Percentiles rank a stretch among this genome's conserved stretches.
These are phyloP conservation scores for Bombycilla garrulus DNA, from an alignment of 2,113 vertebrate species.

Conservation along the genomic window DNA sequence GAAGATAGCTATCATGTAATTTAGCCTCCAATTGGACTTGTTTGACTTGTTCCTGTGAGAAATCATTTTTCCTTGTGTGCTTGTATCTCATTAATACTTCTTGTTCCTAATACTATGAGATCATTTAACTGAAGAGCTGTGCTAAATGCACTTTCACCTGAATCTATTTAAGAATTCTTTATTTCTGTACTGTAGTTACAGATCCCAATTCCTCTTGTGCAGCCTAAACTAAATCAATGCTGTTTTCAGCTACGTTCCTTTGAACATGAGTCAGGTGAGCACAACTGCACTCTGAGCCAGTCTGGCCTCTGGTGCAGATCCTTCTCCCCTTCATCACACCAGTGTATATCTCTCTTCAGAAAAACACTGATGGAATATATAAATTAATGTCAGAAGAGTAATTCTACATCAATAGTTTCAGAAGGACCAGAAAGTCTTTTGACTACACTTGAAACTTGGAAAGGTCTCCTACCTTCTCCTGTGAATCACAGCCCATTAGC, in stretches of 20 bases:
- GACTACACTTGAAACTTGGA: background rate
- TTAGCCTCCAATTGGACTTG: constrained; percentile 18
- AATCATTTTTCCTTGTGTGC: background rate
- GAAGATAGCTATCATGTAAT: constrained; percentile 12
- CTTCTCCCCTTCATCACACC: background rate
- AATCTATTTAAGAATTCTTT: background rate
- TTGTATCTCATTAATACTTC: constrained; percentile 5
- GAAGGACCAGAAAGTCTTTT: background rate
- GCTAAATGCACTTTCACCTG: background rate
- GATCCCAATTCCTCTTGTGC: background rate
- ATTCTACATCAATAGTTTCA: background rate
- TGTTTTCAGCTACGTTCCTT: background rate
- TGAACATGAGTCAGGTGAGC: background rate
- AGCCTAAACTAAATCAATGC: background rate
- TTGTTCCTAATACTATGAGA: background rate
- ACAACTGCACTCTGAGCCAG: background rate
- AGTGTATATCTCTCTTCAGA: background rate
- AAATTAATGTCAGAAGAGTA: background rate
- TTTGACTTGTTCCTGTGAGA: constrained; percentile 27
- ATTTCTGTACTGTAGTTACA: background rate
- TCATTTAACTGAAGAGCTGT: background rate
- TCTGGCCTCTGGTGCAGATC: background rate
- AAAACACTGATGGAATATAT: background rate
- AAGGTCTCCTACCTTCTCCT: background rate
- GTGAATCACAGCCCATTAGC: background rate